A percentile compares a stretch with the other conserved stretches of the same genome.
Evolutionary conservation across 1,140 invertebrate species (phyloP).

Genomic region (Apis florea): DNA sequence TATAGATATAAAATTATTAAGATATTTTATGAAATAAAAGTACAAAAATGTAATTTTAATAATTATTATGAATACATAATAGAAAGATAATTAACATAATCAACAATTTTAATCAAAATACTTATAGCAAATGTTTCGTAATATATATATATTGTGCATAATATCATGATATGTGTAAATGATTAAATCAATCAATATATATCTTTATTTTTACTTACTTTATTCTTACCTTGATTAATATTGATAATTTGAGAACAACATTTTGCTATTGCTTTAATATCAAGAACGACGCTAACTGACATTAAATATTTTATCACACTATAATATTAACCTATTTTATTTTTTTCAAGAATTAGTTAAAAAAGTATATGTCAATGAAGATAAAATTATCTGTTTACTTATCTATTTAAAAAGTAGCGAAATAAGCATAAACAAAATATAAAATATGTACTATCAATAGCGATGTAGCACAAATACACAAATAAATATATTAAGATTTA

Average conservation of each 20-base stretch:
- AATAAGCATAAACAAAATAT: background rate
- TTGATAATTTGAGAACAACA: background rate
- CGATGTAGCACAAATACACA: background rate
- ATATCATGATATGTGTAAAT: too few species aligned
- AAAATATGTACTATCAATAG: background rate
- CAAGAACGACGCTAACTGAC: background rate
- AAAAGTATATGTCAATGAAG: background rate
- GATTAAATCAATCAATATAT: too few species aligned
- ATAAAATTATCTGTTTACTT: conserved; percentile 4
- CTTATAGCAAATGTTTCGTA: too few species aligned
- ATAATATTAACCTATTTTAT: background rate
- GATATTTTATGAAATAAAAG: too few species aligned
- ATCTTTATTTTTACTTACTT: background rate
- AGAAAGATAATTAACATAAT: too few species aligned
- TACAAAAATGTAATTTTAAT: background rate
- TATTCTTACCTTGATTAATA: background rate
- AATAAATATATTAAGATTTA: background rate
- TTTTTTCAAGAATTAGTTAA: background rate
- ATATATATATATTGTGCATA: too few species aligned
- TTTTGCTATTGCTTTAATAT: background rate
- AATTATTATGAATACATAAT: background rate
- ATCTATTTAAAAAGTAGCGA: too few species aligned
- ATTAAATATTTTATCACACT: too few species aligned
- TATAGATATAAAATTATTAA: too few species aligned
- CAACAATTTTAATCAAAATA: too few species aligned